A percentile compares a stretch with the other conserved stretches of the same genome.
These are phyloP conservation scores for Brachypterus glaber DNA, from an alignment of 2,888 invertebrate species.

Conservation along the genomic window DNA sequence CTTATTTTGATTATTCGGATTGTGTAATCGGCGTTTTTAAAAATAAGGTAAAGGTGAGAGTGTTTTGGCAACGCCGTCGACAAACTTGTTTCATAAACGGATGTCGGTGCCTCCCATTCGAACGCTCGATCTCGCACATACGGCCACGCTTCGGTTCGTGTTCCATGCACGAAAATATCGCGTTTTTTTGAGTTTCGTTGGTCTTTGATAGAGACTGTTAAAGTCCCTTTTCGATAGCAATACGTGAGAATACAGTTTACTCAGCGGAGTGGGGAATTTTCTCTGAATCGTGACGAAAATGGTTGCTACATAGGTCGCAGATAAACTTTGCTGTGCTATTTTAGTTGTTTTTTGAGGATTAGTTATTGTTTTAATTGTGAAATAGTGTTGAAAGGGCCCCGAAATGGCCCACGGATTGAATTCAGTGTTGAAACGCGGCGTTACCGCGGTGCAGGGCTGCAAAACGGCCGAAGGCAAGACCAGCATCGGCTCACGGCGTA, in stretches of 20 bases:
- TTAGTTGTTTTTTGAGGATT: slow-evolving; percentile 32
- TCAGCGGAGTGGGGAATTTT: slow-evolving; percentile 43
- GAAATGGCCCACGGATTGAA: slow-evolving; percentile 51
- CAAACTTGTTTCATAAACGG: slow-evolving; percentile 66
- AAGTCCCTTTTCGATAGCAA: slow-evolving; percentile 55
- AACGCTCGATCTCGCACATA: slow-evolving; percentile 40
- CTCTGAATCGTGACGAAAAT: slow-evolving; percentile 43
- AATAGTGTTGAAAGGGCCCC: slow-evolving; percentile 20
- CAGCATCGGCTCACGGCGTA: slow-evolving; percentile 70
- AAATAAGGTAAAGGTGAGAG: slow-evolving; percentile 25
- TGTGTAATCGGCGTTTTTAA: slow-evolving; percentile 8
- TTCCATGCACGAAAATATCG: slow-evolving; percentile 7
- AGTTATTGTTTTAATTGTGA: slow-evolving; percentile 22
- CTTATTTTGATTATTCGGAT: too few species aligned
- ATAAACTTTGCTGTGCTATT: slow-evolving; percentile 35
- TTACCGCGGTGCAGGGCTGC: slow-evolving; percentile 37
- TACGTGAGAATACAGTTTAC: slow-evolving; percentile 56
- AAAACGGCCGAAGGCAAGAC: slow-evolving; percentile 36
- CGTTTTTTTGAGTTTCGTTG: slow-evolving; percentile 18
- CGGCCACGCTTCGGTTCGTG: slow-evolving; percentile 23
- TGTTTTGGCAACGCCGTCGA: slow-evolving; percentile 48
- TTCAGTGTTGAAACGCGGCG: slow-evolving; percentile 43
- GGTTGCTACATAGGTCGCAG: slow-evolving; percentile 49
- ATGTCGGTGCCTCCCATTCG: slow-evolving; percentile 48
- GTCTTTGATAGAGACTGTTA: slow-evolving; percentile 21